Percentiles rank a stretch among this genome's conserved stretches.
Conservation (phyloP, 2,888 invertebrate species). For the Drosophila melanosoma region DNA sequence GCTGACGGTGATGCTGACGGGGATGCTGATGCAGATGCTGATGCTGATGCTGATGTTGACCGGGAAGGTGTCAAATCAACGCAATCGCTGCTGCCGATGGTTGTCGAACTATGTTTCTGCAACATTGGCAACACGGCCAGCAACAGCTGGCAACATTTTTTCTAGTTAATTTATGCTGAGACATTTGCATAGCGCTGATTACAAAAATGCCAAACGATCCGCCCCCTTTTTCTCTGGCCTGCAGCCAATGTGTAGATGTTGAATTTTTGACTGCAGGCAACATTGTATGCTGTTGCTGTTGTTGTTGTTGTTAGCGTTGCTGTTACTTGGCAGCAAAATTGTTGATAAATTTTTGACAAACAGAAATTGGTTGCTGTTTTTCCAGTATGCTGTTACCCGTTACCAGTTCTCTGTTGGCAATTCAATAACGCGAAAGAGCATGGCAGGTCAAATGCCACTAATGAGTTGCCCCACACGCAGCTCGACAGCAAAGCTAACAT, state of each 20-base stretch:
- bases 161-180: slow-evolving; percentile 82
- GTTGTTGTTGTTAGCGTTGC: slow-evolving; percentile 18
- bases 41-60: slow-evolving; percentile 15
- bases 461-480: slow-evolving; percentile 80
- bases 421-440: slow-evolving; percentile 75
- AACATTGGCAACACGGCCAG: slow-evolving; percentile 38
- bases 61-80: slow-evolving; percentile 75
- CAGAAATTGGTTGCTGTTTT: slow-evolving; percentile 51
- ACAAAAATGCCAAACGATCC: slow-evolving; percentile 72
- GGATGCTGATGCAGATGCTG: not conserved
- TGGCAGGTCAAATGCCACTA: slow-evolving; percentile 82
- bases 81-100: slow-evolving; percentile 54
- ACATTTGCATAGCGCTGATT: slow-evolving; percentile 80
- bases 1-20: not conserved
- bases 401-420: slow-evolving; percentile 55
- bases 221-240: slow-evolving; percentile 47
- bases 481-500: slow-evolving; percentile 13
- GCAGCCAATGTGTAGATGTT: slow-evolving; percentile 43
- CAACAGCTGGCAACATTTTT: slow-evolving; percentile 54
- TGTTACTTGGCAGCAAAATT: slow-evolving; percentile 32
- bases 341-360: slow-evolving; percentile 73
- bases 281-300: slow-evolving; percentile 40
- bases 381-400: slow-evolving; percentile 24
- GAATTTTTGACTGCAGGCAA: slow-evolving; percentile 60
- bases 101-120: slow-evolving; percentile 50